Conservation (phyloP, 2,113 vertebrate genomes). For the Cochlearius cochlearius region DNA sequence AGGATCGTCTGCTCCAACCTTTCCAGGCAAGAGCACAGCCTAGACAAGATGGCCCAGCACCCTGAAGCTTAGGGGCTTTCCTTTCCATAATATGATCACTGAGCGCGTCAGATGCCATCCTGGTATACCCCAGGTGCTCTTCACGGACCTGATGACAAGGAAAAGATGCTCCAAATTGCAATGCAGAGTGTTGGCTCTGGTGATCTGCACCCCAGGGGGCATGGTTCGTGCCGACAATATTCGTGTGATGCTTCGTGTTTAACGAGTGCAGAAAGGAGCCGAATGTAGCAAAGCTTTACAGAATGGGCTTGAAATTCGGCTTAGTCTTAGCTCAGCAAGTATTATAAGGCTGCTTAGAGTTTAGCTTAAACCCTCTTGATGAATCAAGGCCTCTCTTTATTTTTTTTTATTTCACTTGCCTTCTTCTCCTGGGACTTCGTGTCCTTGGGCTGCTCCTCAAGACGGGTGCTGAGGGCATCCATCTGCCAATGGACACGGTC, state of each 20-base stretch:
- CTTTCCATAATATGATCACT: neutral
- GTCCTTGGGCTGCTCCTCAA: constrained; percentile 55
- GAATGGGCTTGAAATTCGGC: neutral
- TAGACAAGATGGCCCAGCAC: too few species aligned
- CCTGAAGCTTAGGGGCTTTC: neutral
- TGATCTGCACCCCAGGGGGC: fast-evolving
- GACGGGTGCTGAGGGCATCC: constrained; percentile 1
- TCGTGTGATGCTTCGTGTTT: neutral
- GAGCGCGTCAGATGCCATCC: neutral
- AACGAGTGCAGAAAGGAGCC: neutral
- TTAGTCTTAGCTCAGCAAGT: neutral
- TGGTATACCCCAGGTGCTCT: neutral
- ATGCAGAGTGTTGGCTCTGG: neutral
- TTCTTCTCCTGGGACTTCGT: constrained; percentile 37
- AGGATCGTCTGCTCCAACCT: too few species aligned
- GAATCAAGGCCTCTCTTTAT: neutral
- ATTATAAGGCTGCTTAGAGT: neutral
- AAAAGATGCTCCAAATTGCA: neutral
- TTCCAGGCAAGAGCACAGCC: too few species aligned
- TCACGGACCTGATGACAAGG: neutral
- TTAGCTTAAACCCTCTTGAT: neutral
- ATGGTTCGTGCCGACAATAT: fast-evolving
- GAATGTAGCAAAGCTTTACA: neutral
- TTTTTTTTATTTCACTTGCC: neutral
- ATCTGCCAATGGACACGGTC: constrained; percentile 38